phyloP scores from a whole-genome alignment of 2,113 vertebrate species.

The Sphaerodactylus townsendi region DNA sequence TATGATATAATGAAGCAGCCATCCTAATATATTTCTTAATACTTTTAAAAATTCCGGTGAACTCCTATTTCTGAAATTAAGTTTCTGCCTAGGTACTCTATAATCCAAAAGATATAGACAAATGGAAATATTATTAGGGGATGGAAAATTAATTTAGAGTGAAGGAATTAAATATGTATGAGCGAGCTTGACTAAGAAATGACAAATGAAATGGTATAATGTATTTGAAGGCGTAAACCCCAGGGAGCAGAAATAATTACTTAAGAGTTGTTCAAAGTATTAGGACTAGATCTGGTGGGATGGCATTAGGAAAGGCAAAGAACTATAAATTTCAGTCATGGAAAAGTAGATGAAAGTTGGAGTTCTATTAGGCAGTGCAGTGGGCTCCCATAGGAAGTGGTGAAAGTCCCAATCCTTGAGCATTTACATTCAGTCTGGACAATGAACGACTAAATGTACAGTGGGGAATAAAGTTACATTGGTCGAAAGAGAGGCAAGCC shows the following conservation, averaged over 20 bases:
- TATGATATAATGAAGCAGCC: background rate
- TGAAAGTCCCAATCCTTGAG: slow-evolving; percentile 21
- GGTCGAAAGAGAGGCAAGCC: background rate
- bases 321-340: slow-evolving; percentile 1
- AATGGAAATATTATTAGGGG: slow-evolving; percentile 38
- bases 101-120: background rate
- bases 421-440: background rate
- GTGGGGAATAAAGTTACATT: background rate
- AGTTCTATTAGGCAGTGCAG: background rate
- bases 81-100: slow-evolving; percentile 9
- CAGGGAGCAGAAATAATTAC: slow-evolving; percentile 29
- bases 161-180: slow-evolving; percentile 27
- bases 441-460: slow-evolving; percentile 22
- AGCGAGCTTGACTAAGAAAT: slow-evolving; percentile 30
- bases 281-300: slow-evolving; percentile 4
- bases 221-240: slow-evolving; percentile 1
- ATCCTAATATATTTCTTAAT: background rate
- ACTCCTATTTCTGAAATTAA: slow-evolving; percentile 6
- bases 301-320: slow-evolving; percentile 34
- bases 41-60: background rate
- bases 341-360: slow-evolving; percentile 3
- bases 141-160: background rate
- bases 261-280: slow-evolving; percentile 33
- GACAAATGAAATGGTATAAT: background rate
- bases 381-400: background rate